Evolutionary conservation across 2,113 vertebrate genomes (phyloP), one percentile per base, ranked within the genome.

Genomic region (Cranoglanis bouderius): DNA sequence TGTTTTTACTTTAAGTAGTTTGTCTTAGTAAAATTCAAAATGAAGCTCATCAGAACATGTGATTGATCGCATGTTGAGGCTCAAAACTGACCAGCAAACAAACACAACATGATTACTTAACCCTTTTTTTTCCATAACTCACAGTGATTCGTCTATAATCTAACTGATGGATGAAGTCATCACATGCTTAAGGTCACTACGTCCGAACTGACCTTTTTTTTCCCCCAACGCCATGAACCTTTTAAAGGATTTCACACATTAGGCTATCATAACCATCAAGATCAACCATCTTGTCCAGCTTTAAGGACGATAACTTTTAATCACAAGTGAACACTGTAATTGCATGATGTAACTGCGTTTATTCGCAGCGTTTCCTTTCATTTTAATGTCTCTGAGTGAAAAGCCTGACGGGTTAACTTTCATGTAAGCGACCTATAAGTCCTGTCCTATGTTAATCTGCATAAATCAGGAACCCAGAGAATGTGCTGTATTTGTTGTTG

Each of bases 401-500:
- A 26, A 46, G 19, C 29, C 57, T 2, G 43, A n/a, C 5, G 21
- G 24, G 6, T 78, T n/a, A 4, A 19, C 26, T 6, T 63, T 81
- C 86, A 38, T 19, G 26, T 53, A 9, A 38, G 49, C 29, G 0
- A 7, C 10, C n/a, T n/a, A n/a, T n/a, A 32, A 24, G 13, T 85
- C 72, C 13, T 70, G 53, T 85, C 91, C 16, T 49, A 65, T 82
- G 26, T 98, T 96, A 99, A 93, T 99, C 98, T 26, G 98, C 98
- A 88, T 99, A 99, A 95, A 99, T 94, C 96, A 99, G 98, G 96
- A 99, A 99, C 94, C 98, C 98, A 91, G 98, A 98, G 94, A 99
- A 99, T n/a, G 98, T 99, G 97, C 98, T 99, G 96, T 99, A 99
- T 96, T 99, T 99, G 96, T 99, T 99, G 96, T 99, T 99, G 96